These are phyloP conservation scores for Rhinophrynus dorsalis DNA, from an alignment of 2,797 vertebrate genomes.

Conservation along the genomic window DNA sequence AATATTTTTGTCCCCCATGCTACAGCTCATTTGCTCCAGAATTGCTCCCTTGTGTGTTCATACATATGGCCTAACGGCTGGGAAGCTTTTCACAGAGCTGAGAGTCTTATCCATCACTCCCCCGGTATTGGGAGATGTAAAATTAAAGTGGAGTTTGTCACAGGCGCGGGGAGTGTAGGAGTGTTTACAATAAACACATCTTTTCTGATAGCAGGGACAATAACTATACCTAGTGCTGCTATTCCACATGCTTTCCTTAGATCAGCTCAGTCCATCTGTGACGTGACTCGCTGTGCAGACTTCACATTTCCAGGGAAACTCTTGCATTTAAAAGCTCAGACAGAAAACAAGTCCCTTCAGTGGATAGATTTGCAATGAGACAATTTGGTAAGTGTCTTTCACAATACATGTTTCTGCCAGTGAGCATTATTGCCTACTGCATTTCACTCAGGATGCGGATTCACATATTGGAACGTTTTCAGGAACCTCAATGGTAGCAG, in stretches of 20 bases:
- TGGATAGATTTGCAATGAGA: background rate
- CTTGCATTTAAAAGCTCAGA: background rate
- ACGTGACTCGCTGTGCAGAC: background rate
- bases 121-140: constrained; percentile 1
- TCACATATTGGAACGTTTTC: background rate
- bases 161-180: background rate
- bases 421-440: background rate
- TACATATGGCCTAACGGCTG: background rate
- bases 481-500: too few species aligned
- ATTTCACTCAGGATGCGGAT: background rate
- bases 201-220: background rate
- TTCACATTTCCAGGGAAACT: constrained; percentile 2
- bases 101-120: constrained; percentile 12
- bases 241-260: background rate
- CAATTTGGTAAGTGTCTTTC: background rate
- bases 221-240: background rate
- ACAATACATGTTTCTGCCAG: background rate
- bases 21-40: too few species aligned
- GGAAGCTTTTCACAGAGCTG: background rate
- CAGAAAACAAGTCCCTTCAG: background rate
- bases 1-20: too few species aligned
- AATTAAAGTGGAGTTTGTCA: constrained; percentile 16
- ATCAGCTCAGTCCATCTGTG: background rate
- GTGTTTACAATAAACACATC: constrained; percentile 21
- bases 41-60: too few species aligned